phyloP scores from a whole-genome alignment of 2,113 vertebrate genomes.

The Psittacula cyanocephala region DNA sequence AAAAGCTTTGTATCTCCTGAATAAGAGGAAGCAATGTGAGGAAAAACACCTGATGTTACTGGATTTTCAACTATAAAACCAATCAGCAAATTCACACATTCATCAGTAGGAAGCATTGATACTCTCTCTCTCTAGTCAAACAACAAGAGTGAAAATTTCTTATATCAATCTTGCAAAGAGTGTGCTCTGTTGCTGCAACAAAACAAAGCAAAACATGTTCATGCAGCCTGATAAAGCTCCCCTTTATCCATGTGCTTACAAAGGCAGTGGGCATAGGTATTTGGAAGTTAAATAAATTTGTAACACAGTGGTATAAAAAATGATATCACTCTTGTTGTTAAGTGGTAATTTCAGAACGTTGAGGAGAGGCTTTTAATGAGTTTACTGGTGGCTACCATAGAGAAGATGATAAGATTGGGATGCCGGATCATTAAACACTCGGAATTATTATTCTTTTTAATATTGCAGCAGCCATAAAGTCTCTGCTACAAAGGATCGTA shows the following conservation, averaged over 20 bases:
- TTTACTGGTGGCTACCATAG: not conserved
- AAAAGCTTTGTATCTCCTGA: not conserved
- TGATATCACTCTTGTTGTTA: not conserved
- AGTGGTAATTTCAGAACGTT: not conserved
- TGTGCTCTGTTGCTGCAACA: not conserved
- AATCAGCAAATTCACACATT: accelerated
- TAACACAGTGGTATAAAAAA: slow-evolving; percentile 1
- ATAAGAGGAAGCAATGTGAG: not conserved
- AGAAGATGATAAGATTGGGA: slow-evolving; percentile 32
- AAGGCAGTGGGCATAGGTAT: not conserved
- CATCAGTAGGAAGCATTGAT: not conserved
- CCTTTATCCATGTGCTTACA: not conserved
- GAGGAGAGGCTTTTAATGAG: slow-evolving; percentile 12
- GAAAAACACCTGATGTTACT: not conserved
- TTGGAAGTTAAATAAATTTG: not conserved
- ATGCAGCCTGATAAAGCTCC: not conserved
- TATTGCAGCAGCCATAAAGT: not conserved
- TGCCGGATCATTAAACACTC: not conserved
- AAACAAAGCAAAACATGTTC: not conserved
- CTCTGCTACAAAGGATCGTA: not conserved
- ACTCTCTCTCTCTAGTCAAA: not conserved
- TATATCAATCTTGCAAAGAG: not conserved
- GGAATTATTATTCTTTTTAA: slow-evolving; percentile 30
- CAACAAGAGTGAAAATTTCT: not conserved
- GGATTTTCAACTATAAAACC: not conserved